phyloP scores from a whole-genome alignment of 2,797 vertebrate genomes.

The Trachops cirrhosus region DNA sequence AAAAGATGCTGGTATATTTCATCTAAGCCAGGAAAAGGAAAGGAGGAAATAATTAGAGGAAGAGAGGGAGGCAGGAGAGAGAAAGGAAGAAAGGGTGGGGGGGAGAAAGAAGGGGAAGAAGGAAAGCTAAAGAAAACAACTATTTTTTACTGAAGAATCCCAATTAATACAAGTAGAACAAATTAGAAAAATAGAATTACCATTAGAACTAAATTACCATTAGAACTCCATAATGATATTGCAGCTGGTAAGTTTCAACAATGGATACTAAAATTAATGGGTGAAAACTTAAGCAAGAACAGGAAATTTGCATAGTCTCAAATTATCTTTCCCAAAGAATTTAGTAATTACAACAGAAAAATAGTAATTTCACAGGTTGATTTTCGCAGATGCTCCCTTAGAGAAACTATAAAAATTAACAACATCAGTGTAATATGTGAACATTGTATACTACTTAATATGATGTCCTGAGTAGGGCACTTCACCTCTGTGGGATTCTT shows the following conservation, averaged over 20 bases:
- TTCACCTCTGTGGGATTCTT: not conserved
- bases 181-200: not conserved
- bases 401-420: not conserved
- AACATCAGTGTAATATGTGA: not conserved
- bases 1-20: not conserved
- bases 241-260: not conserved
- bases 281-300: not conserved
- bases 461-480: not conserved
- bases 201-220: not conserved
- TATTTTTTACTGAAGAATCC: not conserved
- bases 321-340: not conserved
- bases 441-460: not conserved
- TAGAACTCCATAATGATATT: not conserved
- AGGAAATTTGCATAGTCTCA: not conserved
- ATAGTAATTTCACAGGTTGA: not conserved
- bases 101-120: not conserved
- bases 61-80: not conserved
- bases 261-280: not conserved
- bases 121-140: not conserved
- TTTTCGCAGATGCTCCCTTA: not conserved
- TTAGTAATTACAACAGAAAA: not conserved
- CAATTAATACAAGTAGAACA: not conserved
- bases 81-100: not conserved
- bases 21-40: not conserved
- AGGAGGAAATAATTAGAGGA: not conserved